Percentiles rank a stretch among this genome's conserved stretches.
phyloP scores from a whole-genome alignment of 37 sponge, comb jelly and placozoan species.

The Halichondria panicea region DNA sequence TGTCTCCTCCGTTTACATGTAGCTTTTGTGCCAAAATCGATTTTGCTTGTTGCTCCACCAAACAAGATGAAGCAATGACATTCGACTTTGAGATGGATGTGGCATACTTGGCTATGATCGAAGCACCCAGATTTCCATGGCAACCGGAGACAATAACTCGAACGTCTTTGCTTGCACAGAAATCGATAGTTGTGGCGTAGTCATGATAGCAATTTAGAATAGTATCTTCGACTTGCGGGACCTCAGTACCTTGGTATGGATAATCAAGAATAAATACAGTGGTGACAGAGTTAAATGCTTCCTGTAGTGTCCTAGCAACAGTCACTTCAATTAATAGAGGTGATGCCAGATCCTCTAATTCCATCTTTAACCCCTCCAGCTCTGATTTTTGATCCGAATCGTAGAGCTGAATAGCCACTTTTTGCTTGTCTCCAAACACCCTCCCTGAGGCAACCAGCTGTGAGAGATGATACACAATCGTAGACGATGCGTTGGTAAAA shows the following conservation, averaged over 20 bases:
- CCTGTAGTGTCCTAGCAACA: constrained; percentile 6
- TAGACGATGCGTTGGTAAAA: constrained; percentile 55
- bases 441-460: constrained; percentile 31
- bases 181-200: constrained; percentile 64
- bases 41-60: constrained; percentile 43
- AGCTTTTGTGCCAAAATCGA: constrained; percentile 58
- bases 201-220: constrained; percentile 15
- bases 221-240: neutral
- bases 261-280: constrained; percentile 58
- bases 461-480: constrained; percentile 60
- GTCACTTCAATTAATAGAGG: constrained; percentile 35
- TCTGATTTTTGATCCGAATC: constrained; percentile 8
- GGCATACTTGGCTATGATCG: constrained; percentile 36
- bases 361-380: constrained; percentile 66
- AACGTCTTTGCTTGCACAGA: constrained; percentile 34
- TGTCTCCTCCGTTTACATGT: constrained; percentile 28
- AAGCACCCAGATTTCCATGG: constrained; percentile 41
- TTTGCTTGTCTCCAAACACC: constrained; percentile 25
- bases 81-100: constrained; percentile 13
- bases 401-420: constrained; percentile 52
- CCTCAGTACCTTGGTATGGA: neutral
- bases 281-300: constrained; percentile 49
- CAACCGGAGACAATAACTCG: constrained; percentile 54
- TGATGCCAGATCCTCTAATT: constrained; percentile 66
- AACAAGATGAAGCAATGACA: constrained; percentile 40